These are phyloP conservation scores for Meleagris gallopavo DNA, from an alignment of 2,113 vertebrate genomes.

Conservation along the genomic window DNA sequence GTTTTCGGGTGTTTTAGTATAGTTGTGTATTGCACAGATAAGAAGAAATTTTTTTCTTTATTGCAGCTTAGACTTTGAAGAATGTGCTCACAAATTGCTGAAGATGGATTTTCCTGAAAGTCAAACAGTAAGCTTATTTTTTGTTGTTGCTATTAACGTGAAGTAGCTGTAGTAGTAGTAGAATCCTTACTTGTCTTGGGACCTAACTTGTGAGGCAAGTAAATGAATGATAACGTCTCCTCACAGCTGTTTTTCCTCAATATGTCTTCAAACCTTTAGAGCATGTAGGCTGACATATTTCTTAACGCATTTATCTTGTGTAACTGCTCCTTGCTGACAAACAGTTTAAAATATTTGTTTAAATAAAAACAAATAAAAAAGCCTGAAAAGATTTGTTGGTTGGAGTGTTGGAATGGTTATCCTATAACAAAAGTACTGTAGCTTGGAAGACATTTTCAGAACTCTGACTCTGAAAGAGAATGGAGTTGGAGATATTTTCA, in stretches of 20 bases:
- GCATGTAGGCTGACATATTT: neutral
- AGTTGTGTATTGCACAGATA: neutral
- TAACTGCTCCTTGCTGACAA: neutral
- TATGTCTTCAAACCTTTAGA: neutral
- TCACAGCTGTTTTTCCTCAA: neutral
- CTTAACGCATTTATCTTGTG: fast-evolving
- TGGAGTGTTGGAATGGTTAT: neutral
- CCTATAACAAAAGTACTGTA: neutral
- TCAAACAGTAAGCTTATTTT: constrained; percentile 87
- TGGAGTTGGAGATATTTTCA: neutral
- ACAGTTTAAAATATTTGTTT: neutral
- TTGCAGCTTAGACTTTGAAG: constrained; percentile 97
- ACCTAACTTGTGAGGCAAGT: neutral
- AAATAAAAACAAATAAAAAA: too few relatives aligned
- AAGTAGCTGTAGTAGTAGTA: neutral
- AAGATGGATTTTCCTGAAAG: constrained; percentile 98
- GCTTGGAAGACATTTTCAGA: neutral
- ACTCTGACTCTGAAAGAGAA: neutral
- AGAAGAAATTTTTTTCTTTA: constrained; percentile 37
- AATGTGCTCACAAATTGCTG: constrained; percentile 96
- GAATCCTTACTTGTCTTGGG: fast-evolving
- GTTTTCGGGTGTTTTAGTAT: neutral
- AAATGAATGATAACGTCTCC: neutral
- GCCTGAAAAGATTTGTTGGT: neutral
- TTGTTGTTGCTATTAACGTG: neutral